A percentile compares a stretch with the other conserved stretches of the same genome.
Evolutionary conservation across 2,113 vertebrate genomes (phyloP).

Genomic region (Dolichotis patagonum): DNA sequence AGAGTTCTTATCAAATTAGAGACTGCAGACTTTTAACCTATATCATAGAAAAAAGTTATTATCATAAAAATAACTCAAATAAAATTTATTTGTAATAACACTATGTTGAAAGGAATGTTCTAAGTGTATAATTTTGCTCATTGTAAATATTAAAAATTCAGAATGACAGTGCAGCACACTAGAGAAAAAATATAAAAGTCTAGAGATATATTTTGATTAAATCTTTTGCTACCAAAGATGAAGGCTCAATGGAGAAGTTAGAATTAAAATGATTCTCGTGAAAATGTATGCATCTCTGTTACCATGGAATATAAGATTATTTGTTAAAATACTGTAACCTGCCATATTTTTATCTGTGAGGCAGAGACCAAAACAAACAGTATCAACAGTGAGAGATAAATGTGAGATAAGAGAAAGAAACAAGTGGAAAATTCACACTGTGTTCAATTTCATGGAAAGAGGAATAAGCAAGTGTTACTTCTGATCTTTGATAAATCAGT

Average conservation of each 20-base stretch:
- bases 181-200: neutral
- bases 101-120: constrained; percentile 80
- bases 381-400: neutral
- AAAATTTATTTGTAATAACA: constrained; percentile 82
- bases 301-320: neutral
- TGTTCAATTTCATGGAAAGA: neutral
- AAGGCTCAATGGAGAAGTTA: neutral
- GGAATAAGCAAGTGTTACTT: neutral
- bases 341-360: neutral
- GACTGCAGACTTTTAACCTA: constrained; percentile 86
- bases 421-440: neutral
- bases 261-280: neutral
- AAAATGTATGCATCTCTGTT: neutral
- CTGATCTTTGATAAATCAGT: neutral
- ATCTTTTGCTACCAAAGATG: neutral
- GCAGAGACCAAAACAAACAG: neutral
- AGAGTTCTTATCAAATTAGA: constrained; percentile 87
- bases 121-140: constrained; percentile 86
- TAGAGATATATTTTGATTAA: constrained; percentile 23
- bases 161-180: constrained; percentile 76
- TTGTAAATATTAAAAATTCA: constrained; percentile 84
- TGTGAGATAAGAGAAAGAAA: neutral
- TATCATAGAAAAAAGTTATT: constrained; percentile 79
- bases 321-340: neutral
- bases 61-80: constrained; percentile 84